Evolutionary conservation across 2,888 invertebrate genomes (phyloP).

Genomic region (Ochropacha duplaris): DNA sequence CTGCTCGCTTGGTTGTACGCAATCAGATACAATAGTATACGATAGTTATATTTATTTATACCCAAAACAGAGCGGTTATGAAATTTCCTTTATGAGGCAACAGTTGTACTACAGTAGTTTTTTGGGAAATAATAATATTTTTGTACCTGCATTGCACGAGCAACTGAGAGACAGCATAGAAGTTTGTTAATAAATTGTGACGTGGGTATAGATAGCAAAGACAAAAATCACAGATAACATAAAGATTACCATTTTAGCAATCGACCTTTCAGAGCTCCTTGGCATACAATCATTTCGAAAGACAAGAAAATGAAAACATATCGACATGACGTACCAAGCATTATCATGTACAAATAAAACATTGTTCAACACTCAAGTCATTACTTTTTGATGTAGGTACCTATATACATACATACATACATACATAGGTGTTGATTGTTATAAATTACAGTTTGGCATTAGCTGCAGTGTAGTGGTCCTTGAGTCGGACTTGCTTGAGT

Average conservation of each 20-base stretch:
- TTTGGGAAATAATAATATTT: no score
- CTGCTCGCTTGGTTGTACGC: slow-evolving; percentile 32
- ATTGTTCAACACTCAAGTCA: slow-evolving; percentile 29
- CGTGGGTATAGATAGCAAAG: slow-evolving; percentile 48
- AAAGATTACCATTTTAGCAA: slow-evolving; percentile 78
- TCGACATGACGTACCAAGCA: slow-evolving; percentile 36
- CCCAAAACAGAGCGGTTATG: slow-evolving; percentile 37
- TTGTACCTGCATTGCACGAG: not conserved
- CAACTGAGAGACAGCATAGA: slow-evolving; percentile 3
- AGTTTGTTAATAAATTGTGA: slow-evolving; percentile 34
- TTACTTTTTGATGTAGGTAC: slow-evolving; percentile 25
- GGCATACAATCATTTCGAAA: slow-evolving; percentile 70
- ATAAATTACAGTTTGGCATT: slow-evolving; percentile 54
- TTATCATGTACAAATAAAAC: slow-evolving; percentile 28
- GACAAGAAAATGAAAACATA: slow-evolving; percentile 60
- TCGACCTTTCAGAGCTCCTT: slow-evolving; percentile 75
- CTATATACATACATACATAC: slow-evolving; percentile 11
- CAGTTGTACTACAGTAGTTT: no score
- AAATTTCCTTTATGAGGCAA: not conserved
- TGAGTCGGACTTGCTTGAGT: slow-evolving; percentile 38
- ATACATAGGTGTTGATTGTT: slow-evolving; percentile 39
- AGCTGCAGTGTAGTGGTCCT: slow-evolving; percentile 33
- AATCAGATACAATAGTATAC: slow-evolving; percentile 32
- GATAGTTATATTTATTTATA: slow-evolving; percentile 29
- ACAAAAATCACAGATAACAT: slow-evolving; percentile 71